Conservation (phyloP, 2,797 vertebrate genomes). For the Acanthopagrus latus region DNA sequence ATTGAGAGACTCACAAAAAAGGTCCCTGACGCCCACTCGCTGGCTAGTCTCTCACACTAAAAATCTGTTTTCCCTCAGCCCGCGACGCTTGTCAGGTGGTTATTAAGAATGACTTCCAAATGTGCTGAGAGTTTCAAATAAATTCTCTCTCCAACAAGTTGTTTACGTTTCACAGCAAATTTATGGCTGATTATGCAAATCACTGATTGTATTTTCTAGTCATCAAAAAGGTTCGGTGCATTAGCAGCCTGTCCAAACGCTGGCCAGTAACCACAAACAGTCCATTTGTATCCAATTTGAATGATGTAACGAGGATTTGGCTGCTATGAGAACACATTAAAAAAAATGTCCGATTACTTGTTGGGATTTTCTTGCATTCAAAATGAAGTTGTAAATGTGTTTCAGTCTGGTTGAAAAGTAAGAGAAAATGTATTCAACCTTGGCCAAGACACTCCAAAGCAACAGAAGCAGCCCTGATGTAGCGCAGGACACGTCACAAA, state of each 20-base stretch:
- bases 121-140: conserved; percentile 21
- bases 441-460: neutral
- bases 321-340: conserved; percentile 14
- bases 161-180: conserved; percentile 9
- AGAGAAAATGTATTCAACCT: neutral
- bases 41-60: conserved; percentile 9
- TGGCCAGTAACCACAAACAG: conserved; percentile 20
- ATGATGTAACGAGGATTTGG: conserved; percentile 27
- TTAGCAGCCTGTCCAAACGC: conserved; percentile 7
- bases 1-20: conserved; percentile 16
- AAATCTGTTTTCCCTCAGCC: neutral
- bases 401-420: neutral
- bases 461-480: too few relatives aligned
- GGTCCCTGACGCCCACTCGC: conserved; percentile 13
- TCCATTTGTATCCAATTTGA: conserved; percentile 37
- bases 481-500: too few relatives aligned
- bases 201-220: neutral
- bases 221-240: conserved; percentile 10
- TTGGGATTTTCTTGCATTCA: conserved; percentile 10
- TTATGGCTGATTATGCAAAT: conserved; percentile 34
- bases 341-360: conserved; percentile 13
- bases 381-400: neutral
- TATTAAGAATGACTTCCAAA: conserved; percentile 4
- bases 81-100: neutral
- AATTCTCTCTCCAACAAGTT: neutral